Conservation (phyloP, 1,140 invertebrate species). For the Drosophila nigrodunni region DNA sequence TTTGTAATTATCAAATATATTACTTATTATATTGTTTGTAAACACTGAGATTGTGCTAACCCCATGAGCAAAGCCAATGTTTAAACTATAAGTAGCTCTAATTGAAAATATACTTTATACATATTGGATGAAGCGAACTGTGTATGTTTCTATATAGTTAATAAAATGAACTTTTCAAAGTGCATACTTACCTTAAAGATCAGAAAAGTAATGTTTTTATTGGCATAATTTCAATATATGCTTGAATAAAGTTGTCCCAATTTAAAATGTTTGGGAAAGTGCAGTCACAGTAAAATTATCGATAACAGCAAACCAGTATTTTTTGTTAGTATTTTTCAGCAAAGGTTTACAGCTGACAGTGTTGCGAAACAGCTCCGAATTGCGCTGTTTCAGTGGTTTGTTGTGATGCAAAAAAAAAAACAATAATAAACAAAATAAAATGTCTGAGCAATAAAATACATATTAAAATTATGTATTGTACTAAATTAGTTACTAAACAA, state of each 20-base stretch:
- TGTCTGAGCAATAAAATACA: no score
- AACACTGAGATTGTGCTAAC: conserved; percentile 43
- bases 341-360: conserved; percentile 30
- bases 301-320: not conserved
- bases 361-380: conserved; percentile 4
- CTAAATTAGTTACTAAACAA: not conserved
- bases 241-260: no score
- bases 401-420: not conserved
- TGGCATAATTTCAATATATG: no score
- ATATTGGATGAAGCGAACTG: conserved; percentile 44
- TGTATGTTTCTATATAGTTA: conserved; percentile 65
- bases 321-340: conserved; percentile 21
- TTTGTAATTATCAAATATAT: conserved; percentile 62
- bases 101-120: conserved; percentile 60
- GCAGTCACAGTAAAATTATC: not conserved
- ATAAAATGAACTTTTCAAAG: conserved; percentile 56
- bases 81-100: conserved; percentile 76
- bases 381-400: conserved; percentile 2
- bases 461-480: no score
- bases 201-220: no score
- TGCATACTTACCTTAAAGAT: conserved; percentile 27
- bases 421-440: not conserved
- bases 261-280: conserved; percentile 1
- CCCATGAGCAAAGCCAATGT: conserved; percentile 71
- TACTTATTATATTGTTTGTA: conserved; percentile 41